Evolutionary conservation across 2,888 invertebrate species (phyloP), one percentile per base, ranked within the genome.

Genomic region (Dendrolimus houi): DNA sequence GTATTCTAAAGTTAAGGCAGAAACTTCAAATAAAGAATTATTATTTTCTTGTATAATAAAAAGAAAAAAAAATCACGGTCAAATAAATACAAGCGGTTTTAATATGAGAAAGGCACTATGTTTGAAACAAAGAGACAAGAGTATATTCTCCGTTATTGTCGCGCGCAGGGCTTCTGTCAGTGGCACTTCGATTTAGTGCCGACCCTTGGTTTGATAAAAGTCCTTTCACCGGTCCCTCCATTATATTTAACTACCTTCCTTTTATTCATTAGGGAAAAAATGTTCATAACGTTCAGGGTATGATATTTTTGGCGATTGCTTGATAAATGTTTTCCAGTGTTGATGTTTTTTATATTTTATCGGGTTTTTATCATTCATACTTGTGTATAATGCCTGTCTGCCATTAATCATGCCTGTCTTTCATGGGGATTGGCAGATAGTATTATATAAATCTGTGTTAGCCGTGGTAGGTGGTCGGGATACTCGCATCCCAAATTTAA

Each of bases 171-270:
- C 71, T 62, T 72, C 79, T 87, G 87, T 65, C 66, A 72, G 69
- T 83, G 87, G 87, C 87, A 87, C 81, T 83, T 87, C 87, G 83
- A 87, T 87, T 87, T 85, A 86, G 77, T 80, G 72, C 79, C 81
- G 79, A 81, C 83, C 85, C 82, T 84, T 81, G 79, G 80, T 79
- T 81, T 82, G 80, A 83, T 81, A 85, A 81, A 86, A 85, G 77
- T 81, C 77, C 79, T 79, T 79, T 79, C 72, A 77, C 72, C 68
- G 75, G 74, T 73, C 73, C 74, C 74, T 73, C 73, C 76, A 81
- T 81, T 83, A 82, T 80, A 82, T 75, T 73, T 71, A 75, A 13
- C 17, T 17, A 17, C 54, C 14, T 54, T 47, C 47, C 47, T 47
- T 47, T 47, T 47, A 47, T 47, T 47, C 47, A 47, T 47, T 47